Evolutionary conservation across 2,797 vertebrate species (phyloP).

Genomic region (Oryzias sinensis): DNA sequence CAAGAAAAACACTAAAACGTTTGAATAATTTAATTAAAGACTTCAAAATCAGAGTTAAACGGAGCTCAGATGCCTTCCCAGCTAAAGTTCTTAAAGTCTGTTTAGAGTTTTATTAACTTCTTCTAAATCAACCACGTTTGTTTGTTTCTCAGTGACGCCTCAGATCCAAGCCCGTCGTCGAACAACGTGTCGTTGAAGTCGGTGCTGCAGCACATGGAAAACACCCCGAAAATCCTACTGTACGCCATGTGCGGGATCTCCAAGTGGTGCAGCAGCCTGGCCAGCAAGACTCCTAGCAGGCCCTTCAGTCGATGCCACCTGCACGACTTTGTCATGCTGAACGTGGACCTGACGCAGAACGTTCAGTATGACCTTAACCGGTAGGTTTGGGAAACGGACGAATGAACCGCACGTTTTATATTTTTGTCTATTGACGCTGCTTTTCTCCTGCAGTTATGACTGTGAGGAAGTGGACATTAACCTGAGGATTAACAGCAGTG

Average conservation of each 20-base stretch:
- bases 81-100: too few species aligned
- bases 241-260: conserved; percentile 90
- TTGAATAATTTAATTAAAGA: too few species aligned
- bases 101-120: too few species aligned
- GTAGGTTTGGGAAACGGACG: conserved; percentile 64
- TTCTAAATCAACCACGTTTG: too few species aligned
- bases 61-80: too few species aligned
- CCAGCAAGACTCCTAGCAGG: conserved; percentile 51
- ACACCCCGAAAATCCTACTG: conserved; percentile 89
- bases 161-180: conserved; percentile 70
- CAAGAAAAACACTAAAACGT: too few species aligned
- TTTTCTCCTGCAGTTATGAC: conserved; percentile 82
- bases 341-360: conserved; percentile 95
- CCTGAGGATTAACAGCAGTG: conserved; percentile 91
- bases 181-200: conserved; percentile 90
- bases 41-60: too few species aligned
- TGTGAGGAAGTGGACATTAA: conserved; percentile 98
- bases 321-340: conserved; percentile 91
- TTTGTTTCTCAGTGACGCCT: conserved; percentile 69
- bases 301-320: conserved; percentile 92
- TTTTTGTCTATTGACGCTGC: too few species aligned
- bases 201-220: conserved; percentile 92
- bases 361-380: conserved; percentile 97
- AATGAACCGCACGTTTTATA: background rate
- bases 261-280: conserved; percentile 90